These are phyloP conservation scores for Nixonia krombeini DNA, from an alignment of 1,140 invertebrate species.

Conservation along the genomic window DNA sequence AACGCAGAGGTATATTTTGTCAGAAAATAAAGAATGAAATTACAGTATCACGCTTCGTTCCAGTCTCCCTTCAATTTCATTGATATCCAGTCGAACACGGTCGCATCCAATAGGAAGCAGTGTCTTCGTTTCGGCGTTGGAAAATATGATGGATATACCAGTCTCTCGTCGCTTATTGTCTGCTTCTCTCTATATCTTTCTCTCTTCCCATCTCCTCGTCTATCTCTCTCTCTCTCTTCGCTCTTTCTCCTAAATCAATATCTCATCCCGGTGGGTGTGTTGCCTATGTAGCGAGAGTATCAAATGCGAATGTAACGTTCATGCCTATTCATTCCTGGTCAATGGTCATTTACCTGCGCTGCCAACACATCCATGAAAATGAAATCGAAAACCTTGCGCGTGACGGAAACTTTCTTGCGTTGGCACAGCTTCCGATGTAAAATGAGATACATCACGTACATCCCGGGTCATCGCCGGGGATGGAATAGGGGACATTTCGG, in stretches of 20 bases:
- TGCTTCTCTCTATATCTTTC: conserved; percentile 31
- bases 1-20: too few species aligned
- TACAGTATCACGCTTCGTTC: too few species aligned
- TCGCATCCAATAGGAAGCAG: conserved; percentile 9
- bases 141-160: conserved; percentile 56
- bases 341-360: conserved; percentile 26
- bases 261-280: conserved; percentile 43
- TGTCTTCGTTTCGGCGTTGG: conserved; percentile 15
- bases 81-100: not conserved
- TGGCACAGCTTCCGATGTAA: not conserved
- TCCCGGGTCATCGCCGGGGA: not conserved
- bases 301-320: conserved; percentile 25
- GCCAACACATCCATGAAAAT: too few species aligned
- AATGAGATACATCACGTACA: not conserved
- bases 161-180: conserved; percentile 53
- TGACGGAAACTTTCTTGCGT: conserved; percentile 19
- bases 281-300: conserved; percentile 50
- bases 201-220: conserved; percentile 24
- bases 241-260: conserved; percentile 43
- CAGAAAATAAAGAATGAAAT: too few species aligned
- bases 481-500: not conserved
- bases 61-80: not conserved
- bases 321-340: conserved; percentile 25
- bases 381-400: not conserved
- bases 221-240: conserved; percentile 8